Base-by-base conservation (phyloP, 1,140 invertebrate species). In the Hesperophylax magnus region DNA sequence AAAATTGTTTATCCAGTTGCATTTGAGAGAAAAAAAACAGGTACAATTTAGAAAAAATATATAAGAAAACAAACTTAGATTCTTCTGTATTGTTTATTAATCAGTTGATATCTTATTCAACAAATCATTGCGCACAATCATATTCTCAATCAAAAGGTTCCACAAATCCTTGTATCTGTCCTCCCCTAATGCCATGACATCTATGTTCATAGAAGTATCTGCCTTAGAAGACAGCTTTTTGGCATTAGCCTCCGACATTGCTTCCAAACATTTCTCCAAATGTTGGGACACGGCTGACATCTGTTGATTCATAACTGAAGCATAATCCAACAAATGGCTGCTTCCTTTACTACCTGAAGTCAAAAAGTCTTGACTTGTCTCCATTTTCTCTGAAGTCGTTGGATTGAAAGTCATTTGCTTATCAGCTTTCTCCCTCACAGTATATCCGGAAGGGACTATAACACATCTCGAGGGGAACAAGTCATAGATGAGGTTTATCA, bases 401-500 rank as follows among this genome's bases (percentile, higher is more conserved):
- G 22, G 17, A 31, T n/a, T 31, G 27, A 22, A 8, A 27, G 22
- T n/a, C 9, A 24, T 11, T 14, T 77, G n/a, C 17, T 34, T 79
- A 31, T 77, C 14, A 14, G 11, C 8, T 47, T 82, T 82, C 31
- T 53, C 31, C 74, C 24, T 53, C 18, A 80, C 39, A 34, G 15
- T 65, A 72, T 65, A 77, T 72, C 61, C 63, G 18, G 72, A 72
- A 18, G 78, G 81, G 11, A 82, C 63, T 24, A 82, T 80, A 0
- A 80, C 58, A 34, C 75, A 77, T 56, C 81, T 71, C 15, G 56
- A 47, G 8, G 81, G 63, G 6, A 82, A 58, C 6, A 78, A 34
- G 27, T 80, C 78, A 65, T 82, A 82, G 11, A 82, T 77, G 15
- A 80, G n/a, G 54, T 82, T 82, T 31, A 80, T 39, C 14, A 82